Evolutionary conservation across 2,113 vertebrate genomes (phyloP).

Genomic region (Rhegmatorhina hoffmannsi): DNA sequence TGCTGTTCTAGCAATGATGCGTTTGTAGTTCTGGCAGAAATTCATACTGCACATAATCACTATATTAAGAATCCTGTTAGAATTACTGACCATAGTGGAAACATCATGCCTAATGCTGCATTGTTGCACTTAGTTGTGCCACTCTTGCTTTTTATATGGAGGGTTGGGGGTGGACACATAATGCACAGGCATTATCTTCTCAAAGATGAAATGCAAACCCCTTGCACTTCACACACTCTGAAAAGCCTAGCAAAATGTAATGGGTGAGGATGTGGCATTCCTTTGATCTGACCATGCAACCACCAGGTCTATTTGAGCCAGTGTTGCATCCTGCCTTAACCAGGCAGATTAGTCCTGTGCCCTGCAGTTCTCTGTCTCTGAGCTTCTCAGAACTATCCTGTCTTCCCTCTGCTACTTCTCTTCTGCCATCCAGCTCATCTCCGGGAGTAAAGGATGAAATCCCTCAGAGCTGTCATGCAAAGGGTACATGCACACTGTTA

Average conservation of each 20-base stretch:
- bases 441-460: background rate
- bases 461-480: background rate
- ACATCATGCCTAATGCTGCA: background rate
- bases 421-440: background rate
- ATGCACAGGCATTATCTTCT: background rate
- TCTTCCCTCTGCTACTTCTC: background rate
- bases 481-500: background rate
- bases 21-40: background rate
- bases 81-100: background rate
- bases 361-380: background rate
- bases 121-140: background rate
- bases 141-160: background rate
- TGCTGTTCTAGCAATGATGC: background rate
- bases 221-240: background rate
- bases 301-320: background rate
- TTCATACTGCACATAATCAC: background rate
- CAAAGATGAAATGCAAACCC: background rate
- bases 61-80: background rate
- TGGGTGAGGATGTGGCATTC: accelerated
- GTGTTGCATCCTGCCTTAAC: background rate
- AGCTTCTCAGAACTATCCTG: background rate
- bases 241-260: background rate
- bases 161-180: background rate
- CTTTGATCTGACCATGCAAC: background rate
- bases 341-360: background rate